Evolutionary conservation across 2,888 invertebrate genomes (phyloP), one percentile per base, ranked within the genome.

Genomic region (Gymnocheta viridis): DNA sequence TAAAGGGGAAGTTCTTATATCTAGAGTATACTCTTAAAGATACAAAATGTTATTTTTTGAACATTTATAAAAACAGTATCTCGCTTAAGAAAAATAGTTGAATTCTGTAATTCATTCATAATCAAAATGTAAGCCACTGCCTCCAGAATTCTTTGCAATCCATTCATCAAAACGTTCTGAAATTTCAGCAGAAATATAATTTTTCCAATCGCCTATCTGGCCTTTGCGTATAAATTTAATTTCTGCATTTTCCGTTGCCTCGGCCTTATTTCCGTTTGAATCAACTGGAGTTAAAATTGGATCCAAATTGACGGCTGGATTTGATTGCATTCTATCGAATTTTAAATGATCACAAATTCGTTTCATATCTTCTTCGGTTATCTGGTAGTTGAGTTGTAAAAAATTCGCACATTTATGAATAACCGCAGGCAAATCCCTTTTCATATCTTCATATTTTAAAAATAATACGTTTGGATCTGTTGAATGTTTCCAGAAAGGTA

Each of bases 381-480:
- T 91, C 10, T 91, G 90, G 89, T 96, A 95, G 6, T 94, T 94
- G 19, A 97, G 85, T 32, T 89, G 86, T 4, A 92, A 82, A 69
- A 92, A 92, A 7, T 88, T 82, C 0, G 96, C 96, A 24, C 97
- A 95, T 89, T 94, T 94, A 32, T 93, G 91, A 9, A 98, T 94
- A 0, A 94, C 94, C 0, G 93, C 93, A 0, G 93, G 93, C 22
- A 96, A 93, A 90, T 98, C 95, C 70, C 92, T 93, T 88, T 96
- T 95, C 94, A 97, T 95, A 80, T 97, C 96, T 92, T 97, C 97
- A 89, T 96, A 97, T 87, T 95, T 96, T 60, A 97, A 92, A 90
- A 96, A 96, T 7, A 97, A 92, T 2, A 97, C 92, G 88, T 97
- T 96, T 0, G 94, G 93, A 69, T 96, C 95, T 86, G 95, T 90